Evolutionary conservation across 92 coral and sea anemone species (phyloP), one percentile per base, ranked within the genome.

Genomic region (Nematostella vectensis): DNA sequence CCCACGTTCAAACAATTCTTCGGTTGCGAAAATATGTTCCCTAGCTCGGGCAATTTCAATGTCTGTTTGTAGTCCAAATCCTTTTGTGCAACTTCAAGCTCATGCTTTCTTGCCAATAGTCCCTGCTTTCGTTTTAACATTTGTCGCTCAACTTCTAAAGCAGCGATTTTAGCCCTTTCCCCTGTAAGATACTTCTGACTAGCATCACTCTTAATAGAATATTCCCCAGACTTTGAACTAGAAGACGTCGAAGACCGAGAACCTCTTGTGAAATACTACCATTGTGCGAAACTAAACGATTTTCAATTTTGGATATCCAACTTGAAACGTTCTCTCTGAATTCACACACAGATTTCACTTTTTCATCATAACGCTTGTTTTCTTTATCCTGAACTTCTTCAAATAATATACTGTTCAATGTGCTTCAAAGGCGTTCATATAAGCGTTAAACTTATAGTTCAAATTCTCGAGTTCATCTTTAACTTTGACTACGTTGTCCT

Each of bases 151-250:
- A 72, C 89, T 9, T 61, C 20, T 22, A 82, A 29, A 19, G 69
- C 83, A 12, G 80, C 89, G 37, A 82, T 56, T 31, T 59, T 71
- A n/a, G 69, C 79, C 48, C 57, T 76, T 49, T 76, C 71, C 57
- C 57, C 67, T 8, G 77, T 38, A 22, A 27, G 21, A 33, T n/a
- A 33, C 15, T 33, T 10, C 66, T 60, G 29, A 52, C 55, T 17
- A 51, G 21, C 3, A 25, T 13, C 40, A 33, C 40, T 33, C 15
- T 15, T 33, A 15, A 33, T 31, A 58, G 58, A 2, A 56, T 24
- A 16, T 39, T 30, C 17, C 48, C 54, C 22, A 29, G 42, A 26
- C n/a, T n/a, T 17, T 10, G 65, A 59, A 18, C 18, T 60, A 23
- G 67, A 58, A 1, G 50, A 39, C 47, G 37, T 58, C 6, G 63